Conservation (phyloP, 2,888 invertebrate species). For the Hirtodrosophila alboralis region DNA sequence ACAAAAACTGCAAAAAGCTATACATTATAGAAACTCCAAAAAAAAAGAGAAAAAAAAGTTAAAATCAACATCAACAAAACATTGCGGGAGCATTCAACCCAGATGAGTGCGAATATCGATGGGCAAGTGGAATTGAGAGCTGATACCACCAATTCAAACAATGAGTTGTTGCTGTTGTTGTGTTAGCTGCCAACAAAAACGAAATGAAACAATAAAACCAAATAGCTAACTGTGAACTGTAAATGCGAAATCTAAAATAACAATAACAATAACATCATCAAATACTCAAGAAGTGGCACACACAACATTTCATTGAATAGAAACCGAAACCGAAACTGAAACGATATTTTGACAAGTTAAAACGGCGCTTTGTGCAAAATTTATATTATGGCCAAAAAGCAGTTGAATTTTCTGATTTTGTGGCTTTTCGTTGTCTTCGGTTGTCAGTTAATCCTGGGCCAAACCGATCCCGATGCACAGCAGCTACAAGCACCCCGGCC, state of each 20-base stretch:
- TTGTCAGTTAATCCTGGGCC: conserved; percentile 19
- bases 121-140: conserved; percentile 45
- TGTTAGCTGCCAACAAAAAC: conserved; percentile 46
- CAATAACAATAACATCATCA: conserved; percentile 18
- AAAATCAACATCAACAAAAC: conserved; percentile 30
- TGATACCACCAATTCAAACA: conserved; percentile 30
- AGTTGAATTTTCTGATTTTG: conserved; percentile 14
- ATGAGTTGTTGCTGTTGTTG: conserved; percentile 34
- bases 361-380: conserved; percentile 24
- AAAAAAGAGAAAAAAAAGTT: conserved; percentile 12
- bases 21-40: background rate
- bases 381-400: conserved; percentile 52
- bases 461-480: conserved; percentile 41
- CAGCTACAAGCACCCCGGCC: conserved; percentile 55
- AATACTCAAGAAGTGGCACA: conserved; percentile 66
- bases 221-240: conserved; percentile 61
- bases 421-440: conserved; percentile 27
- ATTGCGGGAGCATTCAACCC: conserved; percentile 24
- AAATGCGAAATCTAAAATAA: conserved; percentile 28
- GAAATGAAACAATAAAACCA: conserved; percentile 53
- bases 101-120: conserved; percentile 67
- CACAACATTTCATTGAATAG: conserved; percentile 60
- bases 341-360: conserved; percentile 34
- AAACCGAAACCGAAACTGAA: conserved; percentile 65
- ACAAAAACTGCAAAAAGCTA: conserved; percentile 26